Base-by-base conservation (phyloP, 2,797 vertebrate genomes). In the Notolabrus celidotus region DNA sequence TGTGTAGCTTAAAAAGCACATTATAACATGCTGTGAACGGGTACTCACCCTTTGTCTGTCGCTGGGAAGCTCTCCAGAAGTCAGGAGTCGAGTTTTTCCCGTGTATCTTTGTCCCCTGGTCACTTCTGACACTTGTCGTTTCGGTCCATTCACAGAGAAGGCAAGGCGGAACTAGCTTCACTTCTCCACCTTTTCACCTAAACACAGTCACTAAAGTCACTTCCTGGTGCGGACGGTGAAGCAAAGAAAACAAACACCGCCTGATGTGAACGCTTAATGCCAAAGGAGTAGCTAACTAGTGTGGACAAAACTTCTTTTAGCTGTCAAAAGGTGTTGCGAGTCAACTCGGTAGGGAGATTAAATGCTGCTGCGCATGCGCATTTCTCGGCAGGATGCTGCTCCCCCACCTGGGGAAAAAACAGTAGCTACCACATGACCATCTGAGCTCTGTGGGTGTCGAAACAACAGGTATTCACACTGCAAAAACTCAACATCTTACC, bases 151-250 rank as follows among this genome's bases (percentile, higher is more conserved):
- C 67, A 23, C 63, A 1, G 39, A 34, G 31, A 38, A 41, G 29
- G 38, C 41, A 68, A 83, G 61, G 77, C 87, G 89, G 90, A 92
- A 91, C 79, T 82, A 90, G 85, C 74, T 65, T 29, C 60, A 55
- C 11, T n/a, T 22, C 57, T 71, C 27, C 57, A 71, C 59, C 69
- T 76, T 65, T 31, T 25, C 31, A 67, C 41, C 46, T 29, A 54
- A 63, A 51, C 53, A 45, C 50, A 69, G 34, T 50, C 46, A 56
- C 17, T 25, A 64, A 80, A 81, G 10, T 51, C 25, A 71, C 66
- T 61, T 77, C 67, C 5, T 3, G 5, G 14, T 47, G 34, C 10
- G 5, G 0, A 0, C 0, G 1, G 11, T 12, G 5, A 0, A n/a
- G 6, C 2, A 0, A 1, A 52, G 7, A 36, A 0, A 0, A 0